Evolutionary conservation across 2,113 vertebrate genomes (phyloP), one percentile per base, ranked within the genome.

Genomic region (Percina caprodes): DNA sequence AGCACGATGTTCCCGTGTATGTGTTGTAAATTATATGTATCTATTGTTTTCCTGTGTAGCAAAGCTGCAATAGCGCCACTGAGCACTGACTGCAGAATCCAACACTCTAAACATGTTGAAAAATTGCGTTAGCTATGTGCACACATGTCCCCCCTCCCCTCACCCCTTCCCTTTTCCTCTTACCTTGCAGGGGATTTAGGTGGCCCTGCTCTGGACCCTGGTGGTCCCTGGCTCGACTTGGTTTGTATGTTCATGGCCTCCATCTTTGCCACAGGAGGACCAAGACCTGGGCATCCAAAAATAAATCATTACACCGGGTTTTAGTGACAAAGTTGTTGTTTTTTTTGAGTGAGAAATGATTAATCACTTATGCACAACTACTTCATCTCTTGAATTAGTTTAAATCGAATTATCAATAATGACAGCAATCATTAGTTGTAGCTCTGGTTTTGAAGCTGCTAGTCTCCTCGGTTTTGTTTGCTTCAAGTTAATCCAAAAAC

Each of bases 201-300:
- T 18, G 96, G 96, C 4, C 77, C 94, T 18, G 92, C 88, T 87
- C 98, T 95, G 85, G 95, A 90, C 76, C 97, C 96, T 1, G 94
- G 74, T 0, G 94, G 82, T 15, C 91, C 95, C 14, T 91, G 92
- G 21, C 89, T 83, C 0, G 94, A 90, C 93, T 98, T 99, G 2
- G 95, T 88, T 67, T 98, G 96, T 76, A 97, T 92, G 91, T 62
- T 96, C 94, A 97, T 85, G 51, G 95, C 92, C 81, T 99, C 98
- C 54, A 98, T 95, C 93, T 97, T 99, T 13, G 95, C 93, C 59
- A 95, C 93, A 0, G 96, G 93, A 90, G 95, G 93, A 24, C 95
- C 94, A 74, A 96, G 92, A 66, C 96, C 93, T 95, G 83, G 0
- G 67, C 39, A 42, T 11, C 39, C 39, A 42, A 18, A 7, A 30